Evolutionary conservation across 2,888 invertebrate species (phyloP).

Genomic region (Chymomyza fuscimana): DNA sequence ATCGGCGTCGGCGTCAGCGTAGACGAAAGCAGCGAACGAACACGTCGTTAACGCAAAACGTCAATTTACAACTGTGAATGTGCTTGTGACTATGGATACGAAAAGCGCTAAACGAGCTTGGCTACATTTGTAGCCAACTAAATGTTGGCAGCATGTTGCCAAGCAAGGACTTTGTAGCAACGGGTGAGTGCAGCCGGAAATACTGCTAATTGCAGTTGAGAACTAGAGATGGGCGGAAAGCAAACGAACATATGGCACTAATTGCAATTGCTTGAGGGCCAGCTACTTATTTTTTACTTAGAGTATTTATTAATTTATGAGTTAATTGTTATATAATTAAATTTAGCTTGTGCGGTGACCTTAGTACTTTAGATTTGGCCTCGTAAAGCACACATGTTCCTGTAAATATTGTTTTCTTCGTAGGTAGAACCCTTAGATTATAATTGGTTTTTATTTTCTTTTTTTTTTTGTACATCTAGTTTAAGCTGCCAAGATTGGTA

Average conservation of each 20-base stretch:
- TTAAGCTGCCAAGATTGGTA: too few relatives aligned
- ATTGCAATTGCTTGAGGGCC: not conserved
- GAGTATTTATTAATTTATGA: not conserved
- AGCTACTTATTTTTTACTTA: not conserved
- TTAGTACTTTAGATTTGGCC: too few relatives aligned
- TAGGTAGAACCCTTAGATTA: too few relatives aligned
- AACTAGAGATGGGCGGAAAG: constrained; percentile 12
- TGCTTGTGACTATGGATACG: constrained; percentile 65
- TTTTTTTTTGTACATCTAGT: too few relatives aligned
- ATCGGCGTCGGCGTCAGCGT: constrained; percentile 38
- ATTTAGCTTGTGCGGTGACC: too few relatives aligned
- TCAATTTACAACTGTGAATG: constrained; percentile 77
- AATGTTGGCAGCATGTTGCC: constrained; percentile 20
- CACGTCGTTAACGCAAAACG: constrained; percentile 74
- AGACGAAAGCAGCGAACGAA: not conserved
- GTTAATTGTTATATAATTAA: too few relatives aligned
- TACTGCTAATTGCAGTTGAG: not conserved
- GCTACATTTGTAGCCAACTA: constrained; percentile 53
- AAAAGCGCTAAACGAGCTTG: constrained; percentile 66
- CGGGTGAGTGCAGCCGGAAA: constrained; percentile 26
- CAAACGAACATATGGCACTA: not conserved
- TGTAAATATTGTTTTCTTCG: too few relatives aligned
- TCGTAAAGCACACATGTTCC: too few relatives aligned
- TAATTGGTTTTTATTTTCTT: too few relatives aligned
- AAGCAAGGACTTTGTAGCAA: constrained; percentile 49